Conservation (phyloP, 2,797 vertebrate species). For the Chaenodraco wilsoni region DNA sequence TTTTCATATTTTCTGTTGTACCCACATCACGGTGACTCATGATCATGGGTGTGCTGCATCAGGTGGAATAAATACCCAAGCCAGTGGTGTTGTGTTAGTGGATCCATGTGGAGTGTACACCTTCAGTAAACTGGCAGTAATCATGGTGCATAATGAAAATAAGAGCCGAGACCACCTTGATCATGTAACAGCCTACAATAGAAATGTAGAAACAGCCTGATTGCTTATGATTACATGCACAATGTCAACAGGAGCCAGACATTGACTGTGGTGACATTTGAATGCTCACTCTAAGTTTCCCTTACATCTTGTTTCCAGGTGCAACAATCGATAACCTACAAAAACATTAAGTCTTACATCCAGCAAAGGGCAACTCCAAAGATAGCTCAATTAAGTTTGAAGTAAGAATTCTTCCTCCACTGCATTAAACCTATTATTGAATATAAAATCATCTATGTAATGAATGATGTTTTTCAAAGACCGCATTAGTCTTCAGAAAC, state of each 20-base stretch:
- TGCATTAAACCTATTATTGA: no score
- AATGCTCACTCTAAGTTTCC: neutral
- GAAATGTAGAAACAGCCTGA: no score
- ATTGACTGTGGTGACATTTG: slow-evolving; percentile 4
- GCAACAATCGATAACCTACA: no score
- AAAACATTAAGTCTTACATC: no score
- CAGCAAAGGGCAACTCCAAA: no score
- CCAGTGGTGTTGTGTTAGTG: neutral
- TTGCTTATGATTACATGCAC: neutral
- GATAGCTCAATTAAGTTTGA: no score
- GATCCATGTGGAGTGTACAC: neutral
- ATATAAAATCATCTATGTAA: no score
- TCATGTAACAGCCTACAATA: neutral
- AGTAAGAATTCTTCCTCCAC: no score
- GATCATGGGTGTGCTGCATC: neutral
- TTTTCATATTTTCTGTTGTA: neutral
- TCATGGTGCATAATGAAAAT: neutral
- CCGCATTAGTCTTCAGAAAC: no score
- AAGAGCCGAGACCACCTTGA: neutral
- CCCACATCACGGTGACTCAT: neutral
- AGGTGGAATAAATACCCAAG: neutral
- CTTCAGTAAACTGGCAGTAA: neutral
- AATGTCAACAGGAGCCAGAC: neutral
- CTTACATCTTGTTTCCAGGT: neutral
- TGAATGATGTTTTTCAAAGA: no score